phyloP scores from a whole-genome alignment of 1,140 invertebrate species.

The Panagrolaimus sp. region DNA sequence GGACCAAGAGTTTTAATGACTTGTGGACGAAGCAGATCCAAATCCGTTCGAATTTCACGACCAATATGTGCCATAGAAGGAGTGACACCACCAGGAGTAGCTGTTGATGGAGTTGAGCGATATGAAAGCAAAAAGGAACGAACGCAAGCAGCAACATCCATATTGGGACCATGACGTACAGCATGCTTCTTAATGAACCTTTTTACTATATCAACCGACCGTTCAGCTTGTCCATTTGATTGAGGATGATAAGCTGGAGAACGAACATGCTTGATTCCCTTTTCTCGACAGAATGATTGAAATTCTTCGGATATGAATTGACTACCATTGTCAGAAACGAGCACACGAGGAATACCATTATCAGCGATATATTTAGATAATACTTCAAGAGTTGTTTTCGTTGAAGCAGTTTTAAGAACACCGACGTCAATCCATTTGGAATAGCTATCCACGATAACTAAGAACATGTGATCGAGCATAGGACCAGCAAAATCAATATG shows the following conservation, averaged over 20 bases:
- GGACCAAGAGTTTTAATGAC: neutral
- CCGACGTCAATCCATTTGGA: conserved; percentile 64
- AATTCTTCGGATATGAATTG: conserved; percentile 15
- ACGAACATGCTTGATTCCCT: neutral
- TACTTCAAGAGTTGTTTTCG: neutral
- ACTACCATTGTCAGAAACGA: neutral
- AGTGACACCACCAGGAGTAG: neutral
- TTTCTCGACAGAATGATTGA: neutral
- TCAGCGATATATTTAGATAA: neutral
- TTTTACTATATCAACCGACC: neutral
- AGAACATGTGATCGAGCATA: conserved; percentile 49
- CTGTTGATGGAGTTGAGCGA: neutral
- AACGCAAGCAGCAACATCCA: no score
- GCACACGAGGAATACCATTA: neutral
- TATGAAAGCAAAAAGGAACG: neutral
- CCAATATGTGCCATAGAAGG: neutral
- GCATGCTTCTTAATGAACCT: neutral
- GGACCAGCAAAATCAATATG: conserved; percentile 62
- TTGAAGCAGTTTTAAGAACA: neutral
- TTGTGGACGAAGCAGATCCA: neutral
- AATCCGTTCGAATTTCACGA: neutral
- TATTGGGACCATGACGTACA: neutral
- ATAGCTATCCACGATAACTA: conserved; percentile 62
- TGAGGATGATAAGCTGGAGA: neutral
- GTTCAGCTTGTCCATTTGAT: neutral